phyloP scores from a whole-genome alignment of 2,113 vertebrate genomes.

The Craseonycteris thonglongyai region DNA sequence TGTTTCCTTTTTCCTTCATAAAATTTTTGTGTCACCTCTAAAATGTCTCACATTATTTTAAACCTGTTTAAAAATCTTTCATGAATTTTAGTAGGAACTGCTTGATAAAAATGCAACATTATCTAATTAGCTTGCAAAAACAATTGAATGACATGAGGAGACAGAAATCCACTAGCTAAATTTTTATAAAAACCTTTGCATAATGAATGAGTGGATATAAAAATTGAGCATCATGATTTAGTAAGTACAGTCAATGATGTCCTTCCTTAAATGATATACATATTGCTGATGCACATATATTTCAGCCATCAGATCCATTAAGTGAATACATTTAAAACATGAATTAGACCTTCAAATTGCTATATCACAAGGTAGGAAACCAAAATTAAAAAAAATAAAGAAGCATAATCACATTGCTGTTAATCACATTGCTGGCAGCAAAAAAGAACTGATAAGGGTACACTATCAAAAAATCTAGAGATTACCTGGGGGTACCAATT shows the following conservation, averaged over 20 bases:
- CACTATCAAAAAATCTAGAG: not conserved
- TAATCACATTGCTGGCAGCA: not conserved
- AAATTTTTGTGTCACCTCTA: constrained; percentile 5
- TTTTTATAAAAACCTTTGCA: constrained; percentile 46
- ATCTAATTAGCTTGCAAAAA: constrained; percentile 23
- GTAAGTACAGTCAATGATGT: not conserved
- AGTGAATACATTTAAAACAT: not conserved
- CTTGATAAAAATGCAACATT: constrained; percentile 11
- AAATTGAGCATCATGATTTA: not conserved
- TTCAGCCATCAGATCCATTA: not conserved
- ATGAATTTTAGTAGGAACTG: constrained; percentile 24
- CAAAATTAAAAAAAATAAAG: not conserved
- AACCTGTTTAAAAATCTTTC: constrained; percentile 35
- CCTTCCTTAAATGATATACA: not conserved
- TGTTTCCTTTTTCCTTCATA: not conserved
- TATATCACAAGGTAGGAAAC: constrained; percentile 16
- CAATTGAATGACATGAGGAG: constrained; percentile 16
- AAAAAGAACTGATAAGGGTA: not conserved
- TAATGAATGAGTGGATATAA: constrained; percentile 15
- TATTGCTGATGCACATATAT: not conserved
- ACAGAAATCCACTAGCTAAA: constrained; percentile 18
- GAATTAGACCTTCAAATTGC: not conserved
- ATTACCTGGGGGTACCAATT: not conserved
- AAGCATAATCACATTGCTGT: not conserved
- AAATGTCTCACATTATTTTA: constrained; percentile 11